Evolutionary conservation across 2,888 invertebrate genomes (phyloP), one percentile per base, ranked within the genome.

Genomic region (Hololepta plana): DNA sequence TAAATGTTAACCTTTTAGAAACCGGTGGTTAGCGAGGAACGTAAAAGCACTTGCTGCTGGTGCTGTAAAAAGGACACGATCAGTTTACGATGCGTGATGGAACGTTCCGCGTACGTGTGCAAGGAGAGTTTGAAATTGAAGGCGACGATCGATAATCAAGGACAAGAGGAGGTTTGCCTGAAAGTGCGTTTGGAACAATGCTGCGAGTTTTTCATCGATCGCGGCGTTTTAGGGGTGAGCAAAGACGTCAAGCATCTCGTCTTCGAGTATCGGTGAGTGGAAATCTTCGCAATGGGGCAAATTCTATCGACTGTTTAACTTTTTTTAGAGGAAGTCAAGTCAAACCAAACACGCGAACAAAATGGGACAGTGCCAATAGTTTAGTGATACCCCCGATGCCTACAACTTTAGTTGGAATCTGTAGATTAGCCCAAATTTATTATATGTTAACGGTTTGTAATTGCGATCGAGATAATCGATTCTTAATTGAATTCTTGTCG

Each of bases 201-300:
- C 44, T 72, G 77, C 30, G 75, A 77, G 47, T 77, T 71, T 47
- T 73, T 71, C 48, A 75, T 79, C 38, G 75, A 76, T 47, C 62
- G 75, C 37, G 75, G 73, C 12, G 74, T 75, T 5, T 52, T 76
- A 28, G 76, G 75, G 2, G 64, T 76, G 29, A 71, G 64, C 40
- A 77, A 76, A 45, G 72, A 72, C 39, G 47, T 67, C 23, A 64
- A 64, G 36, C 74, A 73, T 44, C 57, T 67, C 13, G 73, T 77
- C 19, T 62, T 76, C 41, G 76, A 79, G 47, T 73, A 73, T 46
- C 60, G 50, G 54, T 53, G 39, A 33, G 41, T 35, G 24, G n/a
- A n/a, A n/a, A n/a, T n/a, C 17, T 8, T 17, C 17, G 8, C 6
- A 17, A 17, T 17, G 6, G 8, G 17, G 8, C 6, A 17, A 17